These are phyloP conservation scores for Barbus barbus DNA, from an alignment of 2,113 vertebrate genomes.

Conservation along the genomic window DNA sequence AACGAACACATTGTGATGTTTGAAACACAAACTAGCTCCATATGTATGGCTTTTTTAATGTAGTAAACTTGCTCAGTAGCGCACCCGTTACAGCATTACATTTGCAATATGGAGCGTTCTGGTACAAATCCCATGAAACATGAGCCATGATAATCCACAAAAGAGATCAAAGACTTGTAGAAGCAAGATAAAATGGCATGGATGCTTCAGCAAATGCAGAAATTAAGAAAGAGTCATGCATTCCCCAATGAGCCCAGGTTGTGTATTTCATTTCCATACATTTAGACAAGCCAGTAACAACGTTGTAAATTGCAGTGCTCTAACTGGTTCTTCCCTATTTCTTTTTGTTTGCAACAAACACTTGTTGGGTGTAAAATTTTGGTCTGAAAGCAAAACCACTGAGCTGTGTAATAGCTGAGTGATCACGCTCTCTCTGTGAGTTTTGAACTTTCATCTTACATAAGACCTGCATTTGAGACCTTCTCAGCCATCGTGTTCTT, in stretches of 20 bases:
- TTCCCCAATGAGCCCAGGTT: too few species aligned
- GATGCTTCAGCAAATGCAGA: neutral
- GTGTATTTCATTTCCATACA: too few species aligned
- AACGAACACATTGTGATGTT: too few species aligned
- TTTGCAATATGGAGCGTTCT: too few species aligned
- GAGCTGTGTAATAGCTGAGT: neutral
- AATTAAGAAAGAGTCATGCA: neutral
- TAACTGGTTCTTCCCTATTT: neutral
- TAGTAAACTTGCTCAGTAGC: too few species aligned
- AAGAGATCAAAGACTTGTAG: neutral
- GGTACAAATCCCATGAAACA: too few species aligned
- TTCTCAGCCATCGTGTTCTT: neutral
- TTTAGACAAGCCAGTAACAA: too few species aligned
- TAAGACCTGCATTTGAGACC: constrained; percentile 9
- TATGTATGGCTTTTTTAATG: too few species aligned
- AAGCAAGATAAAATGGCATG: neutral
- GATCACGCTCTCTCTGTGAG: neutral
- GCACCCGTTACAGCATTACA: too few species aligned
- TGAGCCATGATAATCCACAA: too few species aligned
- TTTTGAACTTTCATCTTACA: constrained; percentile 22
- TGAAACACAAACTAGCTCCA: too few species aligned
- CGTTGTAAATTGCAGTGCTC: too few species aligned
- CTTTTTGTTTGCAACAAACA: neutral
- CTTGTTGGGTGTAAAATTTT: neutral
- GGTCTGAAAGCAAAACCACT: neutral